Base-by-base conservation (phyloP, 2,888 invertebrate species). In the Tachina lurida region DNA sequence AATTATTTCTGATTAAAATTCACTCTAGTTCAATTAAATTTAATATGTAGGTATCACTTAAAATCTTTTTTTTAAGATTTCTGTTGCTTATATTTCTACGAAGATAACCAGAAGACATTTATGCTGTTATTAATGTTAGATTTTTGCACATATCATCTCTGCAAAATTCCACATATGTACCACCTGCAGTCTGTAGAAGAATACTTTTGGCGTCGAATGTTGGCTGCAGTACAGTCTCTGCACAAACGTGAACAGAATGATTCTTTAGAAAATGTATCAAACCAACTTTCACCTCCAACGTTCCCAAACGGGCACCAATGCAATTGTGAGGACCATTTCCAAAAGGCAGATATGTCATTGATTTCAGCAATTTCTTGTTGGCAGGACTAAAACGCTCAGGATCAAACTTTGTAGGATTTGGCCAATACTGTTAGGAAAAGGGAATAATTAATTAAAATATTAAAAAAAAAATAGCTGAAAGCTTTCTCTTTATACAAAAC, bases 311-410 rank as follows among this genome's bases (percentile, higher is more conserved):
- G 7, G 12, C n/a, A 3, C 84, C 84, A 39, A 84, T 41, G 17
- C 92, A 92, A 63, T 90, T 91, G 49, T 89, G 91, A 0, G 91
- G 90, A 1, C 92, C 92, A 2, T 84, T 62, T 0, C 92, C 92
- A 17, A 91, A 92, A 2, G 92, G 92, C n/a, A 89, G 82, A 80
- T 91, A 90, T 2, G 63, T 17, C 78, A 75, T 63, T 17, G 79
- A 43, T 7, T 49, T 54, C 2, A 58, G 22, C 8, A 3, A 19
- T 17, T 70, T 47, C n/a, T 65, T 74, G 19, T 84, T 84, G 10
- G 10, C 79, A 1, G 70, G 0, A 8, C 90, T 89, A 81, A 92
- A 92, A 12, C 92, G 89, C 76, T 92, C 91, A 0, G 92, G 92
- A 60, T 73, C 54, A 10, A 47, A 84, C 41, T 39, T 67, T 12